Base-by-base conservation (phyloP, 2,888 invertebrate genomes). In the Asteroscopus sphinx region DNA sequence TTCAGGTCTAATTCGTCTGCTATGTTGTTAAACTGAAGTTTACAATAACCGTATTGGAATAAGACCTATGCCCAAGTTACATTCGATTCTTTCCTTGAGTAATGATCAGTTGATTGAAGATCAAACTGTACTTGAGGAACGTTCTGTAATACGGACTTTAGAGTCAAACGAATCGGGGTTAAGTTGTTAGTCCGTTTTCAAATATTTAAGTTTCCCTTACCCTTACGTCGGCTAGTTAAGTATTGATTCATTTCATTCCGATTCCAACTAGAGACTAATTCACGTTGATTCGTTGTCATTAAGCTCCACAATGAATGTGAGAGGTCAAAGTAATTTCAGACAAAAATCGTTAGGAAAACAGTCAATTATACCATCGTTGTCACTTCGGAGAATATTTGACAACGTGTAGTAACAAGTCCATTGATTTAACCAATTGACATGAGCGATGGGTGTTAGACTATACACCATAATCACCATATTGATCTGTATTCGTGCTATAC, bases 211-310 rank as follows among this genome's bases (percentile, higher is more conserved):
- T 25, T 25, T 3, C 6, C 25, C n/a, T 46, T 36, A 35, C 21
- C 25, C 11, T 26, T 13, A 30, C 4, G 13, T 25, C 41, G 4
- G 3, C 36, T 33, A n/a, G 15, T 49, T 39, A 49, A 9, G 7
- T 26, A 56, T 61, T 36, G 47, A 61, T 55, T 55, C 6, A 26
- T 9, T 2, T 6, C 6, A 26, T 9, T 2, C 5, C 13, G 39
- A 48, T 67, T 45, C 47, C 26, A 40, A 56, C 40, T 28, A 51
- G 11, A 55, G 21, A 28, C 25, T 51, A 35, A 40, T 52, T 41
- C 37, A 45, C 9, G 45, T 49, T 11, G n/a, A 42, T 53, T 35
- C 16, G 15, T 33, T 40, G 35, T 36, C 16, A 36, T 44, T 47
- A 15, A 21, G 17, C 2, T 30, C 11, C 17, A 33, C 6, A 11